phyloP scores from a whole-genome alignment of 2,113 vertebrate genomes.

The Grammatotria lemairii region DNA sequence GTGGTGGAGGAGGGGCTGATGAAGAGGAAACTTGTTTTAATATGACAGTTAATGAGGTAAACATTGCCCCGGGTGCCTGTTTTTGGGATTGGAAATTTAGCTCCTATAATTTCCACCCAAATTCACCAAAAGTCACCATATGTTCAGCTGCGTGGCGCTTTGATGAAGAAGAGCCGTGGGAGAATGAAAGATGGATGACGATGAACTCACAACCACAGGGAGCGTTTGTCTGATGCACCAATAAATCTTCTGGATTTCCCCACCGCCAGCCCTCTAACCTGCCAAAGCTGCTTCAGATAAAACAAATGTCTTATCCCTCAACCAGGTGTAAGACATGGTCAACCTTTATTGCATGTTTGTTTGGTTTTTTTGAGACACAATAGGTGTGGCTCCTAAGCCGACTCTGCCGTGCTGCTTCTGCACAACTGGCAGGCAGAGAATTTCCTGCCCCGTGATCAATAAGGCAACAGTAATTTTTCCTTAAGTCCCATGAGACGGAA shows the following conservation, averaged over 20 bases:
- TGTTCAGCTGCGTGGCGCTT: not conserved
- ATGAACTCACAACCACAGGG: not conserved
- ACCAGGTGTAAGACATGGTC: not conserved
- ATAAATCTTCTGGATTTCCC: not conserved
- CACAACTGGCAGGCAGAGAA: not conserved
- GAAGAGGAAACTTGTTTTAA: not conserved
- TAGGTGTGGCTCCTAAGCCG: not conserved
- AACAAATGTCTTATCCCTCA: not conserved
- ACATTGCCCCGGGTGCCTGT: not conserved
- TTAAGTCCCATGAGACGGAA: not conserved
- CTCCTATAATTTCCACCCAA: not conserved
- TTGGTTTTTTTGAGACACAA: not conserved
- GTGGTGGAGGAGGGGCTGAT: not conserved
- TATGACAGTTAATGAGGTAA: constrained; percentile 1
- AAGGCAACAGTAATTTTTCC: not conserved
- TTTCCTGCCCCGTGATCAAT: not conserved
- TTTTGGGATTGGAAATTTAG: not conserved
- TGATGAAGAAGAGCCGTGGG: not conserved
- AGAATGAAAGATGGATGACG: not conserved
- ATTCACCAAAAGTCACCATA: not conserved
- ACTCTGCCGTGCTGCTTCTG: not conserved
- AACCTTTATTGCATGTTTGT: not conserved
- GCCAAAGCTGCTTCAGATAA: not conserved
- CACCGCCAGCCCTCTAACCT: not conserved
- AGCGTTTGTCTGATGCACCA: not conserved